Percentiles rank a stretch among this genome's conserved stretches.
Evolutionary conservation across 2,113 vertebrate genomes (phyloP).

Genomic region (Haemorhous mexicanus): DNA sequence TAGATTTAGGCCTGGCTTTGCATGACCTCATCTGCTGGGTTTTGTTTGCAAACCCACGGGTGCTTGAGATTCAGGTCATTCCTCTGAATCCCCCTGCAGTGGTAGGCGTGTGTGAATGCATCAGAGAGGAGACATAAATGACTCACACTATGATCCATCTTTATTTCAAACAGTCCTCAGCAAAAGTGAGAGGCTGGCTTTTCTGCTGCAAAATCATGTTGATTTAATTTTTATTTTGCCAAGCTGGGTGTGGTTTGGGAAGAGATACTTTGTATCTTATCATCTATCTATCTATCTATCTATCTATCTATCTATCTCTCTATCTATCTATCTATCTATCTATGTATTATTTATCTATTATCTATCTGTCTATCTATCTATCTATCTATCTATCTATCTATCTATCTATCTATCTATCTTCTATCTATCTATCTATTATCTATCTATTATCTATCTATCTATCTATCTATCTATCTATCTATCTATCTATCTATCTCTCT

Average conservation of each 20-base stretch:
- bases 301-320: neutral
- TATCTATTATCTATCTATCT: no score
- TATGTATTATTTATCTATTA: neutral
- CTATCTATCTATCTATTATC: neutral
- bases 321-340: neutral
- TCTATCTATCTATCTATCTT: neutral
- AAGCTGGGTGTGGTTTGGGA: neutral
- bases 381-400: neutral
- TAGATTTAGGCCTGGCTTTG: slow-evolving; percentile 1
- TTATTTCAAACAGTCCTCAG: slow-evolving; percentile 13
- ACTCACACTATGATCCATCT: slow-evolving; percentile 54
- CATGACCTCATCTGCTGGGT: neutral
- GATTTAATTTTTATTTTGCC: neutral
- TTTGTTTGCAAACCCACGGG: slow-evolving; percentile 44
- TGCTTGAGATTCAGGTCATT: slow-evolving; percentile 64
- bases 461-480: no score
- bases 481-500: no score
- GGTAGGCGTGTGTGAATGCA: slow-evolving; percentile 46
- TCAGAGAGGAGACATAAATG: slow-evolving; percentile 55
- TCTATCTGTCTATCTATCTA: neutral
- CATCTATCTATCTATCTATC: neutral
- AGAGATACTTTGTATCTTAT: neutral
- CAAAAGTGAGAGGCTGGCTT: slow-evolving; percentile 24
- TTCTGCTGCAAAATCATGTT: neutral
- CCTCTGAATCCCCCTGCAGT: slow-evolving; percentile 28